phyloP scores from a whole-genome alignment of 2,888 invertebrate species.

The Rhingia rostrata region DNA sequence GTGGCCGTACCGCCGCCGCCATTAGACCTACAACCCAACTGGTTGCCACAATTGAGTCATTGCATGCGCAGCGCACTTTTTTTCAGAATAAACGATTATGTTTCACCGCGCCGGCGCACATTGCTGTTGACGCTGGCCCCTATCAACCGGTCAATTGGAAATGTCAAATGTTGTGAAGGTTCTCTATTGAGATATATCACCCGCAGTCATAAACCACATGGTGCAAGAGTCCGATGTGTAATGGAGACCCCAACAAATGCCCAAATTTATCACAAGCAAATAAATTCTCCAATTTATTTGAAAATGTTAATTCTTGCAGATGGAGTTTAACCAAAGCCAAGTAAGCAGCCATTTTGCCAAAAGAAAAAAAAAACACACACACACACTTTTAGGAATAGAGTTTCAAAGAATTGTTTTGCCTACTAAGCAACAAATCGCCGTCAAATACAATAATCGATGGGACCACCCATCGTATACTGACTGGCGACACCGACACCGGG shows the following conservation, averaged over 20 bases:
- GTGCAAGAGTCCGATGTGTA: conserved; percentile 14
- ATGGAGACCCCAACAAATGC: conserved; percentile 24
- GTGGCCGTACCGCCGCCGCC: conserved; percentile 32
- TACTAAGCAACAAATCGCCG: conserved; percentile 59
- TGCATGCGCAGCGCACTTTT: conserved; percentile 12
- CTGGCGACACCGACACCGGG: conserved; percentile 24
- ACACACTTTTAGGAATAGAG: too few species aligned
- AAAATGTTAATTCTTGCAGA: conserved; percentile 41
- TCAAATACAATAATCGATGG: conserved; percentile 55
- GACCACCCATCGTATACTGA: conserved; percentile 68
- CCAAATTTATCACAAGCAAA: conserved; percentile 3
- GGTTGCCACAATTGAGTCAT: conserved; percentile 73
- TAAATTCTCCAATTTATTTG: conserved; percentile 40
- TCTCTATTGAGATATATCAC: conserved; percentile 63
- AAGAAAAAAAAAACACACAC: conserved; percentile 11
- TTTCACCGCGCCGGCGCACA: conserved; percentile 58
- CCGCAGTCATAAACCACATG: conserved; percentile 43
- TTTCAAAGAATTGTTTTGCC: conserved; percentile 42
- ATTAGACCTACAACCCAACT: conserved; percentile 38
- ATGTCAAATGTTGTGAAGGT: conserved; percentile 69
- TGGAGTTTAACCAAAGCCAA: conserved; percentile 1
- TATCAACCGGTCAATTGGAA: conserved; percentile 61
- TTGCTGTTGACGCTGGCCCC: conserved; percentile 62
- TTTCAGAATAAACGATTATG: conserved; percentile 44
- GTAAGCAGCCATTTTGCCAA: conserved; percentile 51